These are phyloP conservation scores for Sinohyriopsis cumingii DNA, from an alignment of 2,888 invertebrate genomes.

Conservation along the genomic window DNA sequence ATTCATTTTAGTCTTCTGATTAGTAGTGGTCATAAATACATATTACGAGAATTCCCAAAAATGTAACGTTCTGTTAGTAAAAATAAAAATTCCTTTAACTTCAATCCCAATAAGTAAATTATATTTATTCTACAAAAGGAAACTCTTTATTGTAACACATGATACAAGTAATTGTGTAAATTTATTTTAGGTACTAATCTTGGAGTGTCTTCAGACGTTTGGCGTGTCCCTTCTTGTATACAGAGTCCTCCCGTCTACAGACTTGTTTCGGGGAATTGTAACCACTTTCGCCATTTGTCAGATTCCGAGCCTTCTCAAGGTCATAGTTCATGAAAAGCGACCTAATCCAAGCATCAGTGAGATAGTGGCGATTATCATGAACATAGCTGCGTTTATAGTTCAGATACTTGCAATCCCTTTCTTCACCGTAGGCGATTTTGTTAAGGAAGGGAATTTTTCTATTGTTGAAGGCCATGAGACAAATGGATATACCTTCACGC, in stretches of 20 bases:
- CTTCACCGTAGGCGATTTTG: conserved; percentile 42
- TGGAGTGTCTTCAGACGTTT: conserved; percentile 56
- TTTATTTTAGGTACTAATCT: conserved; percentile 48
- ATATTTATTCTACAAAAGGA: too few species aligned
- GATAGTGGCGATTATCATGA: conserved; percentile 40
- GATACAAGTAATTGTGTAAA: not conserved
- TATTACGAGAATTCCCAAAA: too few species aligned
- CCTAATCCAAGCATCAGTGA: conserved; percentile 45
- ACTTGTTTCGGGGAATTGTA: conserved; percentile 66
- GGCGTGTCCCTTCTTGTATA: conserved; percentile 68
- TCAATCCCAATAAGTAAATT: not conserved
- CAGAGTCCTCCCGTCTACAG: conserved; percentile 65
- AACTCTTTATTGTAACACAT: not conserved
- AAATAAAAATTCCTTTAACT: not conserved
- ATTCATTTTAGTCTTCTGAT: too few species aligned
- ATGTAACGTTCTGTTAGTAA: too few species aligned
- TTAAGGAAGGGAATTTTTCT: conserved; percentile 42
- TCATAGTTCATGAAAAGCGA: conserved; percentile 55
- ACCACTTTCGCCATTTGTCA: conserved; percentile 65
- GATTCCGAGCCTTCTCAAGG: conserved; percentile 65
- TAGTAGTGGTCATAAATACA: too few species aligned
- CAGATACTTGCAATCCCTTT: conserved; percentile 52
- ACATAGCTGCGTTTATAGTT: conserved; percentile 50
- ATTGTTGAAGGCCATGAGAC: conserved; percentile 40
- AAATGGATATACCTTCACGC: conserved; percentile 26